Evolutionary conservation across 92 coral and sea anemone species (phyloP).

Genomic region (Ricordea florida): DNA sequence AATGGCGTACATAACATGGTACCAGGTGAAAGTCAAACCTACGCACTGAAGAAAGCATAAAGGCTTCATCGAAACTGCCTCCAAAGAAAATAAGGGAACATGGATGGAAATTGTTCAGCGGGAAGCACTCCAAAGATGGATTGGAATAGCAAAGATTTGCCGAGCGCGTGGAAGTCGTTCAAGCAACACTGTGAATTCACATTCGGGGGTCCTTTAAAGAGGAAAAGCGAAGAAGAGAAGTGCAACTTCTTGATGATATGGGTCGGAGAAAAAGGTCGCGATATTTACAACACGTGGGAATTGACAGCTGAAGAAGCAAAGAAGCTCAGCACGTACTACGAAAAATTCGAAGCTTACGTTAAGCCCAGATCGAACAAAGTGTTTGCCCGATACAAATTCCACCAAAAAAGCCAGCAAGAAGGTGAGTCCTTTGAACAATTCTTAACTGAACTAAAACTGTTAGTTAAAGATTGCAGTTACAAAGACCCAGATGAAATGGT

Average conservation of each 20-base stretch:
- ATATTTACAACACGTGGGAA: constrained; percentile 54
- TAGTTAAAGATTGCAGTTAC: constrained; percentile 56
- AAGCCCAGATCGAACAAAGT: constrained; percentile 35
- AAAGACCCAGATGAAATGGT: constrained; percentile 66
- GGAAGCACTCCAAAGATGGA: too few species aligned
- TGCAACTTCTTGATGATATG: constrained; percentile 42
- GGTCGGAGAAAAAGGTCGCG: constrained; percentile 56
- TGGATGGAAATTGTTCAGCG: too few species aligned
- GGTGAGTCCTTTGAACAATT: constrained; percentile 47
- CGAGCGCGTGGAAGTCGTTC: too few species aligned
- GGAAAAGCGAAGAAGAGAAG: too few species aligned
- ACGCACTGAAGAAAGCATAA: too few species aligned
- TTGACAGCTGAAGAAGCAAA: constrained; percentile 45
- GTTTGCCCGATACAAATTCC: constrained; percentile 58
- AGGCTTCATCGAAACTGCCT: too few species aligned
- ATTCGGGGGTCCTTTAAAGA: too few species aligned
- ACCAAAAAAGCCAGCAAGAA: constrained; percentile 31
- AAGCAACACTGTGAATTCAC: too few species aligned
- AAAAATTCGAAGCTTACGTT: not conserved
- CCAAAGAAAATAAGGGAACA: too few species aligned
- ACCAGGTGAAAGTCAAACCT: too few species aligned
- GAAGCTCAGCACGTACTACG: constrained; percentile 36
- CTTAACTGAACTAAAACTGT: constrained; percentile 33
- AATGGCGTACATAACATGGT: too few species aligned
- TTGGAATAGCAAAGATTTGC: too few species aligned